A percentile compares a stretch with the other conserved stretches of the same genome.
Conservation (phyloP, 2,797 vertebrate genomes). For the Naso thynnoides region DNA sequence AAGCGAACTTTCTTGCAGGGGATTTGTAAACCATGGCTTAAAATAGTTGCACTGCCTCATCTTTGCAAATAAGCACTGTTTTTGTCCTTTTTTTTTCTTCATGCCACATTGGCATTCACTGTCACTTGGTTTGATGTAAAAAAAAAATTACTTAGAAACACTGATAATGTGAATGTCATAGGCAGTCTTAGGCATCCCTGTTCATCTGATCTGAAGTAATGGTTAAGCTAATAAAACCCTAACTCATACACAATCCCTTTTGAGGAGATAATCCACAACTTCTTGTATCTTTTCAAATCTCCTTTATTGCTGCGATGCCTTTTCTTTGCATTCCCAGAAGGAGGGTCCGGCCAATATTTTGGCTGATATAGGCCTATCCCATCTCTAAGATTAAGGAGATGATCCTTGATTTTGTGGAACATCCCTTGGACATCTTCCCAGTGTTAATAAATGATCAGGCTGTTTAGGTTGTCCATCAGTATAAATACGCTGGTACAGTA, state of each 20-base stretch:
- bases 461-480: no score
- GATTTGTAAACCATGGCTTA: conserved; percentile 12
- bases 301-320: conserved; percentile 15
- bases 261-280: conserved; percentile 9
- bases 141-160: conserved; percentile 14
- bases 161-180: conserved; percentile 19
- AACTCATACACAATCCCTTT: background rate
- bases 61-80: conserved; percentile 18
- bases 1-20: conserved; percentile 8
- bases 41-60: conserved; percentile 19
- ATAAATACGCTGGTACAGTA: no score
- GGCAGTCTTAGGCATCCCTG: background rate
- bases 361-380: no score
- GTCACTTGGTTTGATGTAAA: conserved; percentile 1
- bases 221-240: conserved; percentile 23
- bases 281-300: background rate
- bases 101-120: background rate
- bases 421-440: no score
- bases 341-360: no score
- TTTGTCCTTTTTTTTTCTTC: background rate
- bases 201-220: conserved; percentile 16
- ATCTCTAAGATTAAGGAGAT: no score
- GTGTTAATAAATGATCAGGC: no score
- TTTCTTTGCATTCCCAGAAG: conserved; percentile 13
- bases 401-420: no score